Evolutionary conservation across 2,797 vertebrate genomes (phyloP).

Genomic region (Pseudomugil gertrudae): DNA sequence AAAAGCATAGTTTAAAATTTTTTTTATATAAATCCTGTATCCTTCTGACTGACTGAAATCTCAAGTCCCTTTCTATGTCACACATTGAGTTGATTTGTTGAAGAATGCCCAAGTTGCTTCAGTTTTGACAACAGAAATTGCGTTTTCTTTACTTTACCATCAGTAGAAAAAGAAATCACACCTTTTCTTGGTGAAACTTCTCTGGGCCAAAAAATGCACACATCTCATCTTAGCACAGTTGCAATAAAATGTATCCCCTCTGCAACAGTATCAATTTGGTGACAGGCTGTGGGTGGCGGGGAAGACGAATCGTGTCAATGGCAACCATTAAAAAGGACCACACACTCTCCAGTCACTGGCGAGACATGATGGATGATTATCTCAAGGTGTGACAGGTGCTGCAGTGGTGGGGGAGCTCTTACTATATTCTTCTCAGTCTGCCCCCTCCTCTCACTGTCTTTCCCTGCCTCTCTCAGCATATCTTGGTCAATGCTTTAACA

Average conservation of each 20-base stretch:
- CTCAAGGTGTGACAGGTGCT: slow-evolving; percentile 93
- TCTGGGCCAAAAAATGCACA: slow-evolving; percentile 60
- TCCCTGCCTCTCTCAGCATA: slow-evolving; percentile 75
- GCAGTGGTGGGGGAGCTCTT: slow-evolving; percentile 81
- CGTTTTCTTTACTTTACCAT: slow-evolving; percentile 35
- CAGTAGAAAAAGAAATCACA: slow-evolving; percentile 38
- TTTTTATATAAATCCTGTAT: slow-evolving; percentile 9
- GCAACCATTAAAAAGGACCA: slow-evolving; percentile 95
- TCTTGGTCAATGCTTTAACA: slow-evolving; percentile 87
- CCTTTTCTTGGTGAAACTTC: slow-evolving; percentile 56
- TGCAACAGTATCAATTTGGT: slow-evolving; percentile 85
- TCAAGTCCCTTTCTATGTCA: slow-evolving; percentile 18
- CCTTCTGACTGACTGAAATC: slow-evolving; percentile 7
- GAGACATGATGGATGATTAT: slow-evolving; percentile 95
- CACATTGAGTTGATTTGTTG: slow-evolving; percentile 25
- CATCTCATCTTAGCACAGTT: slow-evolving; percentile 73
- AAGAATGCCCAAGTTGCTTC: slow-evolving; percentile 26
- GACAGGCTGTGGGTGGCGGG: slow-evolving; percentile 90
- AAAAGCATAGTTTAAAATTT: not conserved
- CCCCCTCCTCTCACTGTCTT: slow-evolving; percentile 52
- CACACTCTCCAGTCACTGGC: slow-evolving; percentile 92
- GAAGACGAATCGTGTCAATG: slow-evolving; percentile 94
- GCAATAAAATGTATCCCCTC: slow-evolving; percentile 75
- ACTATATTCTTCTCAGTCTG: slow-evolving; percentile 71
- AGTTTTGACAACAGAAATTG: slow-evolving; percentile 48